A percentile compares a stretch with the other conserved stretches of the same genome.
Conservation (phyloP, 2,797 vertebrate species). For the Sternotherus odoratus region DNA sequence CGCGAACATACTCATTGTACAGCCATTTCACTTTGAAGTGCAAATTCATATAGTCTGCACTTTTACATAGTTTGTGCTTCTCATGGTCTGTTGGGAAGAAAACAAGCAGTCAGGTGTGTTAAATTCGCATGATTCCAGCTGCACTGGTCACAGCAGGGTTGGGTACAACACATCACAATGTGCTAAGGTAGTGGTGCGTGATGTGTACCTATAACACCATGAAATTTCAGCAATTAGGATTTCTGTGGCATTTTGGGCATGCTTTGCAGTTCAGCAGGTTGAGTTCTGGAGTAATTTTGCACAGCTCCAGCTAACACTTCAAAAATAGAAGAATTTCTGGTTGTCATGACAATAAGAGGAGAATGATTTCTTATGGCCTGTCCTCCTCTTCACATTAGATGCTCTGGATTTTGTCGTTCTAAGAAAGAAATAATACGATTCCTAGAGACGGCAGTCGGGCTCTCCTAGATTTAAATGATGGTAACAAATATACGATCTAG, state of each 20-base stretch:
- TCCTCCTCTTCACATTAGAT: slow-evolving; percentile 13
- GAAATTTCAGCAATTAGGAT: neutral
- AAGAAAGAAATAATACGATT: neutral
- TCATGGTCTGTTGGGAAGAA: slow-evolving; percentile 89
- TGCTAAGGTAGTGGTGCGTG: neutral
- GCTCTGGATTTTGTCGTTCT: neutral
- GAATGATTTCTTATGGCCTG: neutral
- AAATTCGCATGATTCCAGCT: neutral
- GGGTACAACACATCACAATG: neutral
- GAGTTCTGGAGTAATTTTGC: neutral
- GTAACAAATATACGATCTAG: neutral
- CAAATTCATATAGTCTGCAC: slow-evolving; percentile 99
- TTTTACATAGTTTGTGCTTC: slow-evolving; percentile 94
- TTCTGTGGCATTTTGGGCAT: neutral
- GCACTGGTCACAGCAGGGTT: neutral
- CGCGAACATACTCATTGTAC: slow-evolving; percentile 93
- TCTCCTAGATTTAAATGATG: slow-evolving; percentile 3
- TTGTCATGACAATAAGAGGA: slow-evolving; percentile 28
- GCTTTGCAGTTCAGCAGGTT: fast-evolving
- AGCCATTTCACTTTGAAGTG: slow-evolving; percentile 99
- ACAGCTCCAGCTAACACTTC: neutral
- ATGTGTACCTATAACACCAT: neutral
- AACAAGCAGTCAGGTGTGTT: slow-evolving; percentile 25
- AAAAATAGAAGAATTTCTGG: slow-evolving; percentile 8
- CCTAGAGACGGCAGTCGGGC: neutral